These are phyloP conservation scores for Meteorus sp. DNA, from an alignment of 1,140 invertebrate genomes.

Conservation along the genomic window DNA sequence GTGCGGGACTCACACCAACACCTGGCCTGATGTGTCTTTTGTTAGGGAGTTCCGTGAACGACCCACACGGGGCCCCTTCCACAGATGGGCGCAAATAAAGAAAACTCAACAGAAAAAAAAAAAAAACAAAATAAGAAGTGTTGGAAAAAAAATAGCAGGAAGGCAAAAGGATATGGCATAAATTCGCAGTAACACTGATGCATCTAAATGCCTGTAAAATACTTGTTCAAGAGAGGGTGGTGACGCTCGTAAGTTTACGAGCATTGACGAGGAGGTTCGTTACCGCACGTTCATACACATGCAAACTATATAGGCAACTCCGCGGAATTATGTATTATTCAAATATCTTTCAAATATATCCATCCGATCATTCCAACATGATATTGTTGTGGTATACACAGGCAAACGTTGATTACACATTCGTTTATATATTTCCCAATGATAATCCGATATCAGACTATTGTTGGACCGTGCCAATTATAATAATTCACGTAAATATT, in stretches of 20 bases:
- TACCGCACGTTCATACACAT: not conserved
- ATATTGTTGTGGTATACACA: no score
- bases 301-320: constrained; percentile 30
- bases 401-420: no score
- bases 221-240: constrained; percentile 32
- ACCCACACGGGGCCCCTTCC: constrained; percentile 29
- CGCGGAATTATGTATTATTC: constrained; percentile 2
- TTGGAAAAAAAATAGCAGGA: no score
- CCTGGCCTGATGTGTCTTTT: constrained; percentile 43
- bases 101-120: no score
- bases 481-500: no score
- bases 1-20: constrained; percentile 42
- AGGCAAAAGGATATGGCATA: constrained; percentile 32
- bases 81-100: no score
- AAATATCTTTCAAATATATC: no score
- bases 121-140: no score
- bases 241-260: not conserved
- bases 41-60: constrained; percentile 24
- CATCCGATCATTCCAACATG: no score
- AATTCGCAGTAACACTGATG: constrained; percentile 32
- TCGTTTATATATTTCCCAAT: no score
- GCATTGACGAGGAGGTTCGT: not conserved
- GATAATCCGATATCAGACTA: no score
- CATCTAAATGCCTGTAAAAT: constrained; percentile 39
- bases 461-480: no score